Percentiles rank a stretch among this genome's conserved stretches.
These are phyloP conservation scores for Pyrgus malvae DNA, from an alignment of 2,888 invertebrate genomes.

Conservation along the genomic window DNA sequence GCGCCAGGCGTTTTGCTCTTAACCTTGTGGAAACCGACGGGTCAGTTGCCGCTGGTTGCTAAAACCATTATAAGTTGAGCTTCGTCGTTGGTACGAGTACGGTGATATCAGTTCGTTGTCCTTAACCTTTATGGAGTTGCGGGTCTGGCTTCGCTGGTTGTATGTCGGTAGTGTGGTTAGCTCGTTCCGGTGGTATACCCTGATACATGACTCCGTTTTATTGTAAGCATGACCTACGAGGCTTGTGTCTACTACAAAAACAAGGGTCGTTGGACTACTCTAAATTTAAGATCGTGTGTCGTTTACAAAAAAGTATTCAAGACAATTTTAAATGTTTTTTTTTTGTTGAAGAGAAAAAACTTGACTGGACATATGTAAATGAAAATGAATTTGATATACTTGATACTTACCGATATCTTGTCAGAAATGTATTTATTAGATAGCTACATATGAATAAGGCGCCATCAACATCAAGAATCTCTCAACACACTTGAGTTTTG, in stretches of 20 bases:
- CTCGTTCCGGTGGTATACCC: slow-evolving; percentile 67
- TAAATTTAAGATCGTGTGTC: slow-evolving; percentile 25
- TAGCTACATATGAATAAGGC: too few relatives aligned
- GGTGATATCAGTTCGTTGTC: not conserved
- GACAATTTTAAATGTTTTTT: not conserved
- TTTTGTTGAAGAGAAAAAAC: too few relatives aligned
- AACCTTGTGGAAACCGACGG: not conserved
- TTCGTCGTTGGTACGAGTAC: not conserved
- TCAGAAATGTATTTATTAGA: too few relatives aligned
- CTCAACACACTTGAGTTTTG: too few relatives aligned
- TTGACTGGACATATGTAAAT: too few relatives aligned
- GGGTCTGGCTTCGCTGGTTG: slow-evolving; percentile 3
- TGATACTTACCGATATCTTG: too few relatives aligned
- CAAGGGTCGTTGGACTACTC: slow-evolving; percentile 30
- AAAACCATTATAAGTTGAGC: slow-evolving; percentile 16
- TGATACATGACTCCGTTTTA: slow-evolving; percentile 63
- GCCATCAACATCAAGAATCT: too few relatives aligned
- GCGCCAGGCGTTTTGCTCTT: not conserved
- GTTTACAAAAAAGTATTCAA: not conserved
- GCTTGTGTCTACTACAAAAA: slow-evolving; percentile 30
- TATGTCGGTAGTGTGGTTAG: slow-evolving; percentile 50
- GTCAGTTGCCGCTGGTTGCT: not conserved
- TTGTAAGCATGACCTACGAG: slow-evolving; percentile 59
- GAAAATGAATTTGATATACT: too few relatives aligned
- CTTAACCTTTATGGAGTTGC: slow-evolving; percentile 11